phyloP scores from a whole-genome alignment of 2,797 vertebrate species.

The Myotis myotis region DNA sequence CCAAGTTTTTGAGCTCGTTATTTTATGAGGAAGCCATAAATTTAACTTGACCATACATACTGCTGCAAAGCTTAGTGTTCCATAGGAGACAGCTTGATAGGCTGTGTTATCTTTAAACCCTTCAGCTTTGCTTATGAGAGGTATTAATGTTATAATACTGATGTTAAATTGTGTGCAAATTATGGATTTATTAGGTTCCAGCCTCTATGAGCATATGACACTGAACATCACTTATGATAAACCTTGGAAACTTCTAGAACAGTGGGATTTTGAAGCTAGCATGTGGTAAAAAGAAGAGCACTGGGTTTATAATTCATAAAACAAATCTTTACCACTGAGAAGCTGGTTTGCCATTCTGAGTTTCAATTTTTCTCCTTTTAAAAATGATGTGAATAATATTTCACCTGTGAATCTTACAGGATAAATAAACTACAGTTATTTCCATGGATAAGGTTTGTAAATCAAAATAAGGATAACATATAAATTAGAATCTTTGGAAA shows the following conservation, averaged over 20 bases:
- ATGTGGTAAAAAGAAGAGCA: background rate
- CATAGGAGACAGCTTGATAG: slow-evolving; percentile 60
- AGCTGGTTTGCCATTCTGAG: background rate
- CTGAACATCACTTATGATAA: background rate
- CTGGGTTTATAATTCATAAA: background rate
- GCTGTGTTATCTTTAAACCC: slow-evolving; percentile 62
- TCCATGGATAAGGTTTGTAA: background rate
- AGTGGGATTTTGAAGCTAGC: background rate
- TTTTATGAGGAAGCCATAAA: slow-evolving; percentile 81
- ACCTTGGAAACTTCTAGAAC: background rate
- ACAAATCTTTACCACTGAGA: background rate
- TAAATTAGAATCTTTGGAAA: background rate
- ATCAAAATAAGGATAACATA: background rate
- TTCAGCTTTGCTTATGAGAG: slow-evolving; percentile 75
- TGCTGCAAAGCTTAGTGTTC: slow-evolving; percentile 74
- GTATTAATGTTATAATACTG: slow-evolving; percentile 73
- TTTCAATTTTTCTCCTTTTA: background rate
- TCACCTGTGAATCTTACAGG: background rate
- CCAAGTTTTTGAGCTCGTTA: slow-evolving; percentile 73
- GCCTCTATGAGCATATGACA: slow-evolving; percentile 9
- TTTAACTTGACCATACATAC: slow-evolving; percentile 75
- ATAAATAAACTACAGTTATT: background rate
- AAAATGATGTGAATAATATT: background rate
- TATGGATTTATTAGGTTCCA: slow-evolving; percentile 51
- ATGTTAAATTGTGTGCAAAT: slow-evolving; percentile 70